Conservation (phyloP, 2,797 vertebrate species). For the Jordanella pulchra region DNA sequence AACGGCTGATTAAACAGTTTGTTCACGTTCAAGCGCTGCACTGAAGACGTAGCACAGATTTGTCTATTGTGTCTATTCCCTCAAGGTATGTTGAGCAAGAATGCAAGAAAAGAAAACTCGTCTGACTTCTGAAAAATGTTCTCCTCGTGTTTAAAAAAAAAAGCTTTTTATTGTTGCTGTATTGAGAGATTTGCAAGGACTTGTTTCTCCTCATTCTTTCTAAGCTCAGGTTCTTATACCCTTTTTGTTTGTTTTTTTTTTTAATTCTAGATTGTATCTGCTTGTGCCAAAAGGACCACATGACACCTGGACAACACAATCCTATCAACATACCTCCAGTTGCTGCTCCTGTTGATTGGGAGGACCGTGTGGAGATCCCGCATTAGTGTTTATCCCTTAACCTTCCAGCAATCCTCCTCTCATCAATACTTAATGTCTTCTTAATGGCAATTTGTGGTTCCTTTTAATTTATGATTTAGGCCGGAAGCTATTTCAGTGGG, state of each 20-base stretch:
- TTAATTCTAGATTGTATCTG: slow-evolving; percentile 16
- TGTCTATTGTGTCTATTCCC: slow-evolving; percentile 34
- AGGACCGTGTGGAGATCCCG: slow-evolving; percentile 5
- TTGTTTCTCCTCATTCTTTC: slow-evolving; percentile 1
- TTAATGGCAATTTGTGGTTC: slow-evolving; percentile 48
- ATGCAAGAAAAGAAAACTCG: slow-evolving; percentile 9
- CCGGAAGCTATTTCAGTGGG: slow-evolving; percentile 19
- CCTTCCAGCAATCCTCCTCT: background rate
- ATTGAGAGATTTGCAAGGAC: slow-evolving; percentile 12
- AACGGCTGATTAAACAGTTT: slow-evolving; percentile 23
- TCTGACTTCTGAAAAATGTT: slow-evolving; percentile 13
- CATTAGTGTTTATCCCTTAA: slow-evolving; percentile 6
- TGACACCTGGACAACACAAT: background rate
- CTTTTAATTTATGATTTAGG: slow-evolving; percentile 36
- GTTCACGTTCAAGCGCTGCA: background rate
- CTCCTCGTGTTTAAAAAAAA: background rate
- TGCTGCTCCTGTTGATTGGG: background rate
- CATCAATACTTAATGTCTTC: slow-evolving; percentile 42
- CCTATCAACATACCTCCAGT: background rate
- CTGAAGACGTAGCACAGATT: slow-evolving; percentile 8
- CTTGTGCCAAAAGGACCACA: slow-evolving; percentile 13
- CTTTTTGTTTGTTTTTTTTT: background rate
- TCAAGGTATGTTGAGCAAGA: slow-evolving; percentile 10
- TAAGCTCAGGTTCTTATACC: background rate
- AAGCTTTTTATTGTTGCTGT: slow-evolving; percentile 1